These are phyloP conservation scores for Dicrostonyx torquatus DNA, from an alignment of 2,797 vertebrate genomes.

Conservation along the genomic window DNA sequence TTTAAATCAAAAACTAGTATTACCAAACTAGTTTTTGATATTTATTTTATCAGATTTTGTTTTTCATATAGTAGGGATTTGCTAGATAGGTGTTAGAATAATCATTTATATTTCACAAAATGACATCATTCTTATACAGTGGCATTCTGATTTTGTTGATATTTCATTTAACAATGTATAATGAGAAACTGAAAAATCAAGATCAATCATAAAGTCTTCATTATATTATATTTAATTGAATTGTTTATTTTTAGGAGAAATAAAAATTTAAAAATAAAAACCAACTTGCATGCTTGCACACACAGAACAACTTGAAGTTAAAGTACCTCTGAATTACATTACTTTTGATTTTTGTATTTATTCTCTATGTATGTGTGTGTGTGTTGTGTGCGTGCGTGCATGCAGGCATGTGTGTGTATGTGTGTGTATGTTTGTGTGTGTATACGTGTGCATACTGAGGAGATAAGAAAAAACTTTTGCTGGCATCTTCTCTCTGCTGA, in stretches of 20 bases:
- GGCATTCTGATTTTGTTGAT: not conserved
- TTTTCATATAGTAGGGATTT: slow-evolving; percentile 34
- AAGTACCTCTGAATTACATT: slow-evolving; percentile 14
- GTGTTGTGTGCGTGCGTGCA: not conserved
- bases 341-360: not conserved
- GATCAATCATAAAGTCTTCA: not conserved
- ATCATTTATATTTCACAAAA: not conserved
- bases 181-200: slow-evolving; percentile 44
- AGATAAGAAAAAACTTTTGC: not conserved
- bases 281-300: not conserved
- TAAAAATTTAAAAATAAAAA: slow-evolving; percentile 42
- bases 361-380: not conserved
- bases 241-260: slow-evolving; percentile 7
- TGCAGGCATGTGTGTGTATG: not conserved
- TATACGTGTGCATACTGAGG: not conserved
- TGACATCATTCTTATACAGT: not conserved
- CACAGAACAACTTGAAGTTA: slow-evolving; percentile 8
- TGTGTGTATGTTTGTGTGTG: not conserved
- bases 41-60: not conserved
- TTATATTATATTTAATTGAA: not conserved
- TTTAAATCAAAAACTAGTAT: slow-evolving; percentile 15
- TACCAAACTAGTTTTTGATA: not conserved
- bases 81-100: not conserved
- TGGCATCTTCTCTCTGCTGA: not conserved
- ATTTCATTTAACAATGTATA: slow-evolving; percentile 41